Conservation (phyloP, 2,888 invertebrate genomes). For the Tenthredo amoena region DNA sequence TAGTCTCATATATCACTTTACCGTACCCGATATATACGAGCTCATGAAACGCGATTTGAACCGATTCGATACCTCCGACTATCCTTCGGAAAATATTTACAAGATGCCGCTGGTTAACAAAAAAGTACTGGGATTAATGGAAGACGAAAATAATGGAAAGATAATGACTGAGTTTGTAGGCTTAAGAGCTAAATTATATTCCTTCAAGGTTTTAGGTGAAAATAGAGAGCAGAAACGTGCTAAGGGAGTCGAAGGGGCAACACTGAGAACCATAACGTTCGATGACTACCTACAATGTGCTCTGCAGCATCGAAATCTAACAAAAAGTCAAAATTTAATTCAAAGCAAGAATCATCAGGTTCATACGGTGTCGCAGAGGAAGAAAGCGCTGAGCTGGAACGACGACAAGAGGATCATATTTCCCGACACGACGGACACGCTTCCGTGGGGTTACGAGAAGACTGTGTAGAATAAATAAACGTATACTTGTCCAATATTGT, state of each 20-base stretch:
- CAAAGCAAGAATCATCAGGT: conserved; percentile 53
- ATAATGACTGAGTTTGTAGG: conserved; percentile 67
- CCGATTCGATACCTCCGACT: conserved; percentile 69
- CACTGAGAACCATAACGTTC: conserved; percentile 52
- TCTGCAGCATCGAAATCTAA: conserved; percentile 36
- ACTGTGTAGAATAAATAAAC: neutral
- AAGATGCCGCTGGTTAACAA: conserved; percentile 64
- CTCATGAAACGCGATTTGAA: conserved; percentile 60
- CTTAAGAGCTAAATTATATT: conserved; percentile 66
- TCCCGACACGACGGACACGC: conserved; percentile 42
- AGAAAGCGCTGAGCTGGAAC: conserved; percentile 52
- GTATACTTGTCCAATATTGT: neutral
- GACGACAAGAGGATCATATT: conserved; percentile 49
- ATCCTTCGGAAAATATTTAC: conserved; percentile 61
- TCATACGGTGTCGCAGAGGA: conserved; percentile 21
- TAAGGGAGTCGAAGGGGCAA: conserved; percentile 52
- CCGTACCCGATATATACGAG: conserved; percentile 71
- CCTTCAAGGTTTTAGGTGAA: conserved; percentile 50
- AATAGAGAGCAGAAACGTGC: conserved; percentile 50
- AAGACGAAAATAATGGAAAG: conserved; percentile 66
- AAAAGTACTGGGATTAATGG: conserved; percentile 67
- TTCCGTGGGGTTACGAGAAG: conserved; percentile 44
- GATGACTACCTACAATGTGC: conserved; percentile 54
- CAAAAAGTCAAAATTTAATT: conserved; percentile 56
- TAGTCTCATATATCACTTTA: conserved; percentile 66